Evolutionary conservation across 2,797 vertebrate genomes (phyloP).

Genomic region (Smutsia temminckii): DNA sequence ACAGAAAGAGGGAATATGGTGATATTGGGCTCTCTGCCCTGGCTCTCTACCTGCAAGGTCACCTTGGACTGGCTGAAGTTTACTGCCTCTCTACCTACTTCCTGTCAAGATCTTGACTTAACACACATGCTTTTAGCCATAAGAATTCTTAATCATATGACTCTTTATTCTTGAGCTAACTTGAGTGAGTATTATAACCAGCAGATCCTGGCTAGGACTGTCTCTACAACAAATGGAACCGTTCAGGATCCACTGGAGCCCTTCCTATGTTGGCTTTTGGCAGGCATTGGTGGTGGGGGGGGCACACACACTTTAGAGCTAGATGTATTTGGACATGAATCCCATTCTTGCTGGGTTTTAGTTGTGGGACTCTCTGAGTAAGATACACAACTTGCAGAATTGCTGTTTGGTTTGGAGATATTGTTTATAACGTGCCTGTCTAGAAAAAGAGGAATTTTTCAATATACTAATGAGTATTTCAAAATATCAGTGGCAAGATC

Average conservation of each 20-base stretch:
- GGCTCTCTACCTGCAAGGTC: background rate
- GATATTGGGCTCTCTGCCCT: background rate
- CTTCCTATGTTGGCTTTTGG: background rate
- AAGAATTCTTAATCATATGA: background rate
- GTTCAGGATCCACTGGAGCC: background rate
- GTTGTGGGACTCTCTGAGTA: background rate
- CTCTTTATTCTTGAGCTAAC: background rate
- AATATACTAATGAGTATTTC: background rate
- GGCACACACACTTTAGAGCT: background rate
- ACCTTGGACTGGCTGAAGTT: background rate
- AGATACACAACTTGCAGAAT: background rate
- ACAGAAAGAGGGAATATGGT: background rate
- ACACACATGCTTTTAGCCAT: background rate
- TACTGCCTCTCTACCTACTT: background rate
- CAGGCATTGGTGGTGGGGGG: accelerated
- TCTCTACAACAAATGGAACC: background rate
- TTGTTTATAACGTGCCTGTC: background rate
- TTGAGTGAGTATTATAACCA: background rate
- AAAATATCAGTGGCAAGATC: background rate
- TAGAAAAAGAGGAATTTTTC: slow-evolving; percentile 1
- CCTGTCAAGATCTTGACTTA: background rate
- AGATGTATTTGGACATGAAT: background rate
- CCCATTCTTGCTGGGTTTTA: background rate
- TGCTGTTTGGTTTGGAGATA: background rate
- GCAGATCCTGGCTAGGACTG: background rate